Percentiles rank a stretch among this genome's conserved stretches.
Conservation (phyloP, 2,888 invertebrate species). For the Ischnus inquisitorius region DNA sequence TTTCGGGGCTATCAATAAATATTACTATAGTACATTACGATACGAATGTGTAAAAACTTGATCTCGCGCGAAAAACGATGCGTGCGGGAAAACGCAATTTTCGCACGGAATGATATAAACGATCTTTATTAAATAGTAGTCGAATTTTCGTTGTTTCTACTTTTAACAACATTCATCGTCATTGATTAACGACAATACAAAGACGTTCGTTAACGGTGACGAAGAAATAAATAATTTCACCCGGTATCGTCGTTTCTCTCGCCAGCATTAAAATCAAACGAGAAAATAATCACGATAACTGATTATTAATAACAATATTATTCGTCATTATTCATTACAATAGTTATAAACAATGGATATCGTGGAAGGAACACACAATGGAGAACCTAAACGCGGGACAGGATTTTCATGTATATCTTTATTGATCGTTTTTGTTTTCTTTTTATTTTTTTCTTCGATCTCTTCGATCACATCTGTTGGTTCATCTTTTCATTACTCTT, state of each 20-base stretch:
- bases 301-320: too few relatives aligned
- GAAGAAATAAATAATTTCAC: too few relatives aligned
- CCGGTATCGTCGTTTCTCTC: too few relatives aligned
- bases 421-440: constrained; percentile 12
- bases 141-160: background rate
- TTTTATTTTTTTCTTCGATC: constrained; percentile 32
- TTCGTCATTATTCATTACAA: background rate
- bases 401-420: constrained; percentile 35
- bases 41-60: too few relatives aligned
- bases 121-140: background rate
- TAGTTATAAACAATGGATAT: constrained; percentile 18
- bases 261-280: too few relatives aligned
- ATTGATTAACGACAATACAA: background rate
- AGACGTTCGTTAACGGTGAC: background rate
- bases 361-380: constrained; percentile 31
- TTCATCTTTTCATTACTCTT: constrained; percentile 20
- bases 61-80: too few relatives aligned
- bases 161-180: constrained; percentile 2
- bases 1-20: background rate
- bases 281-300: background rate
- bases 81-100: too few relatives aligned
- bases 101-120: too few relatives aligned
- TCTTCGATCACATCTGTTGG: constrained; percentile 34
- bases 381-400: constrained; percentile 31
- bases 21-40: too few relatives aligned